These are phyloP conservation scores for Volucella inanis DNA, from an alignment of 2,888 invertebrate genomes.

Conservation along the genomic window DNA sequence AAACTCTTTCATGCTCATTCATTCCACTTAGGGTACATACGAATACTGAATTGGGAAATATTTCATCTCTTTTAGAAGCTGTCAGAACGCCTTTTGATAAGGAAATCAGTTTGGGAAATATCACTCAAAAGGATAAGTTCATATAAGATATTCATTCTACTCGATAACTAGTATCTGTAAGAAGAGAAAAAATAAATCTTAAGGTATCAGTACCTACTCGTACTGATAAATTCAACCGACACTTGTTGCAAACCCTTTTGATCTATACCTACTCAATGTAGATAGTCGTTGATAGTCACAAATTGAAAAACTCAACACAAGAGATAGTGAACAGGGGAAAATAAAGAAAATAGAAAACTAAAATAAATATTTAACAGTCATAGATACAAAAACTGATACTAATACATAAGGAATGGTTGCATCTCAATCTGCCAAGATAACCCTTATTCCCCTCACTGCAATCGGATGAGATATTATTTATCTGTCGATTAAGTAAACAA, in stretches of 20 bases:
- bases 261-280: conserved; percentile 26
- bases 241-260: conserved; percentile 49
- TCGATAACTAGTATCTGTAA: not conserved
- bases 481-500: conserved; percentile 73
- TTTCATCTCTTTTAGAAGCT: conserved; percentile 1
- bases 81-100: conserved; percentile 11
- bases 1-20: conserved; percentile 21
- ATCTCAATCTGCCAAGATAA: conserved; percentile 11
- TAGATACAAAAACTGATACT: conserved; percentile 38
- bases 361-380: conserved; percentile 44
- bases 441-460: conserved; percentile 27
- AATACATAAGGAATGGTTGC: not conserved
- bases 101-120: conserved; percentile 3
- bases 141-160: conserved; percentile 18
- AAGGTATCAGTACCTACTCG: not conserved
- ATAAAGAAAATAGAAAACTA: not conserved
- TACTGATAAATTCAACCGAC: conserved; percentile 37
- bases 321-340: conserved; percentile 1
- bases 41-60: conserved; percentile 9
- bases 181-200: not conserved
- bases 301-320: conserved; percentile 1
- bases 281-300: conserved; percentile 28
- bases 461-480: conserved; percentile 70
- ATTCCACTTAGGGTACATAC: not conserved
- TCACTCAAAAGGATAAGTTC: conserved; percentile 26